Evolutionary conservation across 2,797 vertebrate genomes (phyloP).

Genomic region (Gadopsis marmoratus): DNA sequence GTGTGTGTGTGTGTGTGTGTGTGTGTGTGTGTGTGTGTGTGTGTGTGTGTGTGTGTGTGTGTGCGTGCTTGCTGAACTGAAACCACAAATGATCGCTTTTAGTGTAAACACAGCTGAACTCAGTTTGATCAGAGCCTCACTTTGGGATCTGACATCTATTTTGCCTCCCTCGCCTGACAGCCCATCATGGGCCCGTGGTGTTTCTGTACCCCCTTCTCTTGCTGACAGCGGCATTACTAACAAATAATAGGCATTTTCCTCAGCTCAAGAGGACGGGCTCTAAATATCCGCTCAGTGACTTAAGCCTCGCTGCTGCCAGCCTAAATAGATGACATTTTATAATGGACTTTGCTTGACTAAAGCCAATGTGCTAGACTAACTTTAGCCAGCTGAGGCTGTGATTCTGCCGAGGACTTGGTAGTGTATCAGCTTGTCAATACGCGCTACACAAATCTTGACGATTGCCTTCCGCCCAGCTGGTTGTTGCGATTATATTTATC

Average conservation of each 20-base stretch:
- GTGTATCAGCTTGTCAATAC: constrained; percentile 31
- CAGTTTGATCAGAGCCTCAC: constrained; percentile 1
- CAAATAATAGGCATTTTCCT: constrained; percentile 32
- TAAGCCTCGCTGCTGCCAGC: constrained; percentile 47
- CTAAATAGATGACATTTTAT: constrained; percentile 59
- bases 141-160: constrained; percentile 29
- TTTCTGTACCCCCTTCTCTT: constrained; percentile 30
- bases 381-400: constrained; percentile 24
- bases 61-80: not conserved
- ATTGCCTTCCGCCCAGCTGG: constrained; percentile 46
- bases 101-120: constrained; percentile 27
- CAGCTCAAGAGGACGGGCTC: constrained; percentile 24
- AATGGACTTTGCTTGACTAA: constrained; percentile 50
- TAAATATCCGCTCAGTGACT: constrained; percentile 43
- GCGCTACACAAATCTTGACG: constrained; percentile 36
- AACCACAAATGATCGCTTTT: constrained; percentile 9
- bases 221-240: constrained; percentile 34
- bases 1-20: constrained; percentile 1
- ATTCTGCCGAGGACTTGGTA: constrained; percentile 36
- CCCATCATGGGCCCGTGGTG: not conserved
- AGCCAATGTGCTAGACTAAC: constrained; percentile 45
- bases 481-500: constrained; percentile 55
- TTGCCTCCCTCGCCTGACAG: constrained; percentile 10
- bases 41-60: not conserved
- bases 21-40: no score